Evolutionary conservation across 2,888 invertebrate genomes (phyloP), one percentile per base, ranked within the genome.

Genomic region (Leistus spinibarbis): DNA sequence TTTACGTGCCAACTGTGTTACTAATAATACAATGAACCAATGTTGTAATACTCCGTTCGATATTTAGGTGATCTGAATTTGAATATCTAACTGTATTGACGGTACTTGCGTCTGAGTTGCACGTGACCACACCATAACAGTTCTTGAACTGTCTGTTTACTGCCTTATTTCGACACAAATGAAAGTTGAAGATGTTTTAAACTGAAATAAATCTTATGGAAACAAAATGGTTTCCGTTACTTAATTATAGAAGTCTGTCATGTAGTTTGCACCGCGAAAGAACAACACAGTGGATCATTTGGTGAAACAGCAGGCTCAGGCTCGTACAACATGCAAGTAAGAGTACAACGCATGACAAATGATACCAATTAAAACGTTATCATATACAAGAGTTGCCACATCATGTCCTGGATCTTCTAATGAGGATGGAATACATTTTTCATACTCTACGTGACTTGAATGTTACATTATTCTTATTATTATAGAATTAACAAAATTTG

Each of bases 291-390:
- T 54, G 54, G 2, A 60, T 3, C 22, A 22, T 19, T 22, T 20
- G 60, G 22, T 17, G 20, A 10, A 60, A 17, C 20, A 19, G 60
- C 57, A 16, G 57, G 57, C 17, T 57, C 17, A 9, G n/a, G n/a
- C n/a, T n/a, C n/a, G n/a, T n/a, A n/a, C n/a, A n/a, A n/a, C n/a
- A n/a, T n/a, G n/a, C n/a, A n/a, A n/a, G 57, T 57, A 57, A 57
- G 7, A 40, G 10, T 7, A 40, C 13, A 40, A 60, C 60, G 19
- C 13, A 60, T 60, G 60, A 60, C 60, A 60, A 60, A 60, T 60
- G 19, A 20, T 22, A 60, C 60, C 60, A 60, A 60, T 60, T 60
- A 60, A 60, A 60, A 20, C 60, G 60, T 60, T 60, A 19, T 60
- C 60, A 60, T 40, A 40, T 40, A 40, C 60, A 60, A 17, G 17